Percentiles rank a stretch among this genome's conserved stretches.
phyloP scores from a whole-genome alignment of 2,888 invertebrate species.

The Ophion costatus region DNA sequence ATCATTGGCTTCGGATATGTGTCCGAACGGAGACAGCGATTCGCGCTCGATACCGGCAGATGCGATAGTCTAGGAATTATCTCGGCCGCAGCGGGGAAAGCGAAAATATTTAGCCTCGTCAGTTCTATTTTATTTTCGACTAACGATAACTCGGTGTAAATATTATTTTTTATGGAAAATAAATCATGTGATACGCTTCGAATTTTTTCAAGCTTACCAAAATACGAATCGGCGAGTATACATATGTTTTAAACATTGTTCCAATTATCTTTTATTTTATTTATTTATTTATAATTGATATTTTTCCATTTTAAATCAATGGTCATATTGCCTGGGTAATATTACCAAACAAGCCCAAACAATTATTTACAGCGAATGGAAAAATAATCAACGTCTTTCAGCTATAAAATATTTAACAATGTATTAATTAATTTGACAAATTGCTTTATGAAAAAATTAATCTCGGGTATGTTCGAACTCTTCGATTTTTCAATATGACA shows the following conservation, averaged over 20 bases:
- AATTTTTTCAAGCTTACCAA: neutral
- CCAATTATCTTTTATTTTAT: no score
- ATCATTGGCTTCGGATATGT: slow-evolving; percentile 77
- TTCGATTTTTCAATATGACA: no score
- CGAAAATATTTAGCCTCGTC: neutral
- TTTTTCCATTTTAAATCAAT: no score
- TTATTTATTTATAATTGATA: no score
- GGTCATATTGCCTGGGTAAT: neutral
- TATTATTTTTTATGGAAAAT: neutral
- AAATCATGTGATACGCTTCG: neutral
- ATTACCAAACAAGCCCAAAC: neutral
- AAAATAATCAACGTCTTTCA: no score
- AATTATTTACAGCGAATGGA: neutral
- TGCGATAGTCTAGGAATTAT: slow-evolving; percentile 71
- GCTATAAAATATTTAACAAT: no score
- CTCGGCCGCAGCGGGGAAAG: neutral
- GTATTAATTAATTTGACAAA: no score
- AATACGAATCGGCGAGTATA: no score
- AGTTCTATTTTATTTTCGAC: neutral
- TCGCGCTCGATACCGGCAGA: slow-evolving; percentile 66
- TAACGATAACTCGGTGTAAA: neutral
- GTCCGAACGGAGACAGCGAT: slow-evolving; percentile 74
- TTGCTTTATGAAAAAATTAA: no score
- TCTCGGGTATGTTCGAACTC: no score
- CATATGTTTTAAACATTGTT: no score